Conservation (phyloP, 2,888 invertebrate genomes). For the Teleiodes luculella region DNA sequence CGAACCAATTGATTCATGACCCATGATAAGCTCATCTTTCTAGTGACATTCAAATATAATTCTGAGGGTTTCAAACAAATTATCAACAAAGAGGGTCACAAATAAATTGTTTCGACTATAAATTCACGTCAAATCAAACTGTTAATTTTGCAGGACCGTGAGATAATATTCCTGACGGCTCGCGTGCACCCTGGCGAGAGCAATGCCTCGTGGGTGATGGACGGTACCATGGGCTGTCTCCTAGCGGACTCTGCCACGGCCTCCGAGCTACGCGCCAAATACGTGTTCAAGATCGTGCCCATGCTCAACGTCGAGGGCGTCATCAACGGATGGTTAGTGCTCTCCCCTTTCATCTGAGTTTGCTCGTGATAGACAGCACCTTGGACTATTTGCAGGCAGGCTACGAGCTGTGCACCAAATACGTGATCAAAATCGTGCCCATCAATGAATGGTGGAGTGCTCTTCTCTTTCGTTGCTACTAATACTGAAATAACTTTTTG, state of each 20-base stretch:
- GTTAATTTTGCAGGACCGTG: conserved; percentile 79
- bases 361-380: conserved; percentile 92
- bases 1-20: no score
- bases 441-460: conserved; percentile 90
- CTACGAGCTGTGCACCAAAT: conserved; percentile 81
- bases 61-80: no score
- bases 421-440: conserved; percentile 91
- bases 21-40: no score
- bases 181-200: conserved; percentile 94
- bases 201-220: conserved; percentile 93
- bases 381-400: conserved; percentile 81
- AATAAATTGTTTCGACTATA: neutral
- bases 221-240: conserved; percentile 84
- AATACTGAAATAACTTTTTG: no score
- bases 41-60: no score
- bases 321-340: conserved; percentile 88
- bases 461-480: no score
- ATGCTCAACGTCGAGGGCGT: conserved; percentile 95
- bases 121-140: no score
- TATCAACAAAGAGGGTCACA: no score
- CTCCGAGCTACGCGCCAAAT: conserved; percentile 81
- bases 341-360: no score
- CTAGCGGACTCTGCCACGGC: conserved; percentile 79
- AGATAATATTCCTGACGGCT: conserved; percentile 85
- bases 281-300: conserved; percentile 91